Conservation (phyloP, 2,888 invertebrate species). For the Reticulitermes lucifugus region DNA sequence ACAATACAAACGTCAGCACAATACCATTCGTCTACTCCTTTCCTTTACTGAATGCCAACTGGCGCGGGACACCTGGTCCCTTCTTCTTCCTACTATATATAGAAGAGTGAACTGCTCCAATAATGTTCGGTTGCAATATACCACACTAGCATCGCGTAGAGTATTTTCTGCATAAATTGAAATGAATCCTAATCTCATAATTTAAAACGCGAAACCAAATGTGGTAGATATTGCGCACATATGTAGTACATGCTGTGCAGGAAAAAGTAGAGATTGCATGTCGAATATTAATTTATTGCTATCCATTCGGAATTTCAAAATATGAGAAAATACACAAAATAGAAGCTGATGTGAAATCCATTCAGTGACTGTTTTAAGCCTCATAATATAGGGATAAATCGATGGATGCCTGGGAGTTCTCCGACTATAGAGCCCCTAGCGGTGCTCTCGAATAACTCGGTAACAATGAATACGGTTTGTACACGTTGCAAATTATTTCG, state of each 20-base stretch:
- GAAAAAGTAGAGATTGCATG: neutral
- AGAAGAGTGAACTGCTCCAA: no score
- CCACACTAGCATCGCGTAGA: no score
- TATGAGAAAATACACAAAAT: neutral
- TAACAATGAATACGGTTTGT: conserved; percentile 13
- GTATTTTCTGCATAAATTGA: neutral
- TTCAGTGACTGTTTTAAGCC: neutral
- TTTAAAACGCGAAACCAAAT: neutral
- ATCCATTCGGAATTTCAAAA: neutral
- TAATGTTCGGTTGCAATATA: no score
- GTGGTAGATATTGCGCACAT: neutral
- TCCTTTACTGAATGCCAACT: no score
- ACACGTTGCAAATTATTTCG: conserved; percentile 15
- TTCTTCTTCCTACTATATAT: no score
- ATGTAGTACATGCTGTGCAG: neutral
- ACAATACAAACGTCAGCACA: no score
- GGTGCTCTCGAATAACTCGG: neutral
- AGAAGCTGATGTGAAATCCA: neutral
- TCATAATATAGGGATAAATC: neutral
- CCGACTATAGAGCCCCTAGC: neutral
- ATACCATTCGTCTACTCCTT: no score
- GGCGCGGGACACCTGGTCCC: no score
- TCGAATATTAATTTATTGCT: neutral
- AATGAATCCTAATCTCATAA: neutral
- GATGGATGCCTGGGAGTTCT: neutral